phyloP scores from a whole-genome alignment of 2,888 invertebrate species.

The Phortica okadai region DNA sequence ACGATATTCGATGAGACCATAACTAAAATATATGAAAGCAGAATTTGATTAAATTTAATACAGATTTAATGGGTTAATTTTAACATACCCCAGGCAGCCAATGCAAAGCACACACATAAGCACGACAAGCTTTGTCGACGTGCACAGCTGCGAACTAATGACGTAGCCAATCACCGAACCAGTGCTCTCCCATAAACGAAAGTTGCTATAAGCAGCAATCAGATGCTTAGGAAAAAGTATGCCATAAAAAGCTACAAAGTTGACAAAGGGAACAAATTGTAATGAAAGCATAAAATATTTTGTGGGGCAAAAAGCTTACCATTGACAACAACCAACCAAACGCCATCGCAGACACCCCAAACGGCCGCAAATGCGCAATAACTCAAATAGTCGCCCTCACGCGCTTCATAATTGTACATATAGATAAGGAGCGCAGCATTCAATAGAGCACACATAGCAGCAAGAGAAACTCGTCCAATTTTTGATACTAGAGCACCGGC shows the following conservation, averaged over 20 bases:
- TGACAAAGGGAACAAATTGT: background rate
- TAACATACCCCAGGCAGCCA: conserved; percentile 84
- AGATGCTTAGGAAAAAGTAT: conserved; percentile 89
- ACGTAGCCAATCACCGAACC: conserved; percentile 92
- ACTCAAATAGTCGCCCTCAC: conserved; percentile 81
- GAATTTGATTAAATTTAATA: background rate
- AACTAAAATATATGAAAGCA: conserved; percentile 54
- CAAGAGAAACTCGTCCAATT: conserved; percentile 85
- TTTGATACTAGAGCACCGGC: conserved; percentile 88
- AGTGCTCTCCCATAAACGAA: conserved; percentile 93
- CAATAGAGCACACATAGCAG: conserved; percentile 84
- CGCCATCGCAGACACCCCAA: conserved; percentile 93
- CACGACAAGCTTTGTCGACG: conserved; percentile 83
- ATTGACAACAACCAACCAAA: conserved; percentile 95
- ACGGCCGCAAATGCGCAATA: conserved; percentile 89
- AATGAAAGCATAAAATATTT: background rate
- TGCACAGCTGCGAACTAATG: conserved; percentile 87
- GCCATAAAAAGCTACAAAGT: conserved; percentile 85
- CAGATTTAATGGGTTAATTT: background rate
- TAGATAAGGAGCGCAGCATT: conserved; percentile 84
- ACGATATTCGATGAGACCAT: conserved; percentile 71
- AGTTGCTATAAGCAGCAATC: conserved; percentile 95
- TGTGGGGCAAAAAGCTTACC: conserved; percentile 79
- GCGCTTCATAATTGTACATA: conserved; percentile 85
- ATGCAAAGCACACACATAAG: conserved; percentile 82